Evolutionary conservation across 2,113 vertebrate species (phyloP), one percentile per base, ranked within the genome.

Genomic region (Pollachius pollachius): DNA sequence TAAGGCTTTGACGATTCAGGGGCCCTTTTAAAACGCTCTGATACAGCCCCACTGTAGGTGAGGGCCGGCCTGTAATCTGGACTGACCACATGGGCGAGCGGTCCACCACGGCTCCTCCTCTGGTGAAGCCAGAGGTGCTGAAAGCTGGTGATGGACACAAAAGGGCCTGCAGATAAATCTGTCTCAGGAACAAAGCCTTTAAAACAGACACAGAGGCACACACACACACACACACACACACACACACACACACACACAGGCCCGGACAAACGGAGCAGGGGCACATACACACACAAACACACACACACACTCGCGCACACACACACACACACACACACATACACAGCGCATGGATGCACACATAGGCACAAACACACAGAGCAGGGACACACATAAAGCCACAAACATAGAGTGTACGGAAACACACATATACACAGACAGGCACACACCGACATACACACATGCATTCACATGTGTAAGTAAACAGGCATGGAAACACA

Each of bases 81-180:
- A 87, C 71, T 62, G 81, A 76, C 72, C 88, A 84, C 85, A 74
- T 90, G 81, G 75, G 72, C 89, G 89, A 84, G 41, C 2, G 41
- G 85, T 88, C 70, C 72, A 9, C 9, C 41, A 48, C 69, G 48
- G 16, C 67, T 81, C 72, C 68, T 71, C 69, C 69, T 80, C 70
- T 70, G 67, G 64, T 69, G 65, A 74, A 83, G 83, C 69, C 78
- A 79, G 84, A 72, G 86, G 83, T 80, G 78, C 27, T 76, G 75
- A 52, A 69, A 65, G 72, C 66, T 57, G 54, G 79, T 74, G 79
- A 70, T 19, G 4, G 64, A 73, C 78, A 91, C 88, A 91, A 88
- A 89, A 78, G 85, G 13, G 1, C 70, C 58, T 57, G 62, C 78
- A 81, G 80, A 89, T 90, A 91, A 92, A 93, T 91, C 89, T 91